Evolutionary conservation across 2,797 vertebrate genomes (phyloP).

Genomic region (Tamandua tetradactyla): DNA sequence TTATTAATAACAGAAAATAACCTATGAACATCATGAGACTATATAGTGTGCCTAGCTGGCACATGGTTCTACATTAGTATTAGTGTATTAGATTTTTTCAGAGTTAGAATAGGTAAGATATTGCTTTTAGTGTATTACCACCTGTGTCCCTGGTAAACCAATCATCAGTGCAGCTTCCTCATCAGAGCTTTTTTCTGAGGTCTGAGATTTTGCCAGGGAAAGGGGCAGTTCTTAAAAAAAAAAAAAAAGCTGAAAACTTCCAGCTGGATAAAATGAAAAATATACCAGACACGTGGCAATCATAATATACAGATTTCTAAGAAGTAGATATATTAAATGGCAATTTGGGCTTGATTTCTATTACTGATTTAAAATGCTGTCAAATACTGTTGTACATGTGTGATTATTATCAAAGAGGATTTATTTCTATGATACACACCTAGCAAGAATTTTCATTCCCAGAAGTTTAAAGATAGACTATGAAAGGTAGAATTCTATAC

Average conservation of each 20-base stretch:
- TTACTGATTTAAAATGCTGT: neutral
- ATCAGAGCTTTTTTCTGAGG: neutral
- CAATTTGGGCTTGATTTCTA: neutral
- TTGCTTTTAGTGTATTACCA: neutral
- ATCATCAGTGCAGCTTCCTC: neutral
- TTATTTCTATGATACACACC: neutral
- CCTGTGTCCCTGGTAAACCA: neutral
- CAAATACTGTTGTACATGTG: neutral
- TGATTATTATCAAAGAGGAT: neutral
- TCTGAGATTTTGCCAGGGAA: neutral
- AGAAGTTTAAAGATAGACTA: neutral
- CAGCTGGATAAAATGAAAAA: neutral
- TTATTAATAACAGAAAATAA: neutral
- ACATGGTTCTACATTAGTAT: neutral
- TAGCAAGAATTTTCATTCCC: neutral
- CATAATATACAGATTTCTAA: neutral
- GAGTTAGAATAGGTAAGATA: neutral
- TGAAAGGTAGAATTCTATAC: neutral
- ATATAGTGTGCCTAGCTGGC: neutral
- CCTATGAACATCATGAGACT: neutral
- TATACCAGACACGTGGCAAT: neutral
- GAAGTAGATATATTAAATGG: neutral
- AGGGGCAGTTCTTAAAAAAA: neutral
- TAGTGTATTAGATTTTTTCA: neutral
- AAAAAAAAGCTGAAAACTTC: slow-evolving; percentile 12